Conservation (phyloP, 2,888 invertebrate genomes). For the Cantharis flavilabris region DNA sequence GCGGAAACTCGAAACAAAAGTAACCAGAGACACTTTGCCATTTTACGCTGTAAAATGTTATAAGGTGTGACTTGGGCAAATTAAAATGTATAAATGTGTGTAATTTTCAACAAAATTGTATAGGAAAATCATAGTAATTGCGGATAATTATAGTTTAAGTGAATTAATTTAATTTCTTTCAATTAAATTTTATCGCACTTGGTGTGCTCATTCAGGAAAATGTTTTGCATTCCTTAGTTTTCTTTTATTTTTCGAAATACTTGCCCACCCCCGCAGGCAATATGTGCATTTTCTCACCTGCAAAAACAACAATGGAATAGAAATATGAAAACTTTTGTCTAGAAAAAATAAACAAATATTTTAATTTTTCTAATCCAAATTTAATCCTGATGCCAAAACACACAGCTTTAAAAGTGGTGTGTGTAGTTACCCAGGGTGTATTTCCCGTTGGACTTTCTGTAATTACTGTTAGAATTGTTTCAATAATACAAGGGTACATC, state of each 20-base stretch:
- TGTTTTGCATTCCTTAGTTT: neutral
- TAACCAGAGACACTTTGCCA: neutral
- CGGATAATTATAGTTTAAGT: neutral
- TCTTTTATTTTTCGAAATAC: neutral
- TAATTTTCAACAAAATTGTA: neutral
- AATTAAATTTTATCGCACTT: neutral
- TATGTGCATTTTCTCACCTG: neutral
- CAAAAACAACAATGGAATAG: neutral
- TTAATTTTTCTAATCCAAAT: no score
- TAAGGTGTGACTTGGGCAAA: neutral
- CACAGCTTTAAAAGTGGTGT: neutral
- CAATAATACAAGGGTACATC: no score
- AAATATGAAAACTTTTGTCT: no score
- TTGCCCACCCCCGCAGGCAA: neutral
- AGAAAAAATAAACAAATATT: no score
- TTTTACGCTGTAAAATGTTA: neutral
- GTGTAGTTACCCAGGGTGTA: neutral
- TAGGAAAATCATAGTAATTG: neutral
- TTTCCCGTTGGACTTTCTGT: neutral
- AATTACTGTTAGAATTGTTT: no score
- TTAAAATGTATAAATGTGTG: neutral
- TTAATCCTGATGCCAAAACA: neutral
- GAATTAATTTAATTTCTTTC: neutral
- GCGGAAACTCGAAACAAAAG: neutral
- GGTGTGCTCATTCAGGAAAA: neutral